Conservation (phyloP, 2,888 invertebrate genomes). For the Timandra comae region DNA sequence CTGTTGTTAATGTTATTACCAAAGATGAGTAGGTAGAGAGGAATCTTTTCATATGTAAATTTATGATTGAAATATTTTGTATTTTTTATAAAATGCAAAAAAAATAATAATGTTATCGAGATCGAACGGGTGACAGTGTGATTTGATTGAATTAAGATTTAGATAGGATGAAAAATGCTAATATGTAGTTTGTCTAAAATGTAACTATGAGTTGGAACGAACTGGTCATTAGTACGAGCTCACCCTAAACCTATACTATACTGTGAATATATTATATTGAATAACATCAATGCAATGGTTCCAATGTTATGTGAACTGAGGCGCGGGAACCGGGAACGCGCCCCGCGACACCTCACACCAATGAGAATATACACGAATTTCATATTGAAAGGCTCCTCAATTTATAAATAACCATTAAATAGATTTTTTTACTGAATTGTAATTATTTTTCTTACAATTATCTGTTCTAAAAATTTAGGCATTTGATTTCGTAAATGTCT, state of each 20-base stretch:
- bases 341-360: conserved; percentile 3
- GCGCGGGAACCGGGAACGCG: conserved; percentile 9
- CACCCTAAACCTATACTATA: no score
- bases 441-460: conserved; percentile 11
- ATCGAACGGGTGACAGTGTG: conserved; percentile 56
- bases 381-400: conserved; percentile 19
- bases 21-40: conserved; percentile 64
- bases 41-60: conserved; percentile 61
- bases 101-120: conserved; percentile 57
- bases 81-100: conserved; percentile 69
- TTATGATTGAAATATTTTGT: conserved; percentile 67
- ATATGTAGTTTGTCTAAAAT: conserved; percentile 21
- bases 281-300: no score
- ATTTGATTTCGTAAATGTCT: conserved; percentile 47
- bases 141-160: conserved; percentile 56
- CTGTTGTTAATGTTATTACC: conserved; percentile 70
- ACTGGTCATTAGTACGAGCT: conserved; percentile 9
- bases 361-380: conserved; percentile 8
- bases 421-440: conserved; percentile 17
- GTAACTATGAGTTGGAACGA: conserved; percentile 12
- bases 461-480: conserved; percentile 7
- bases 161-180: conserved; percentile 49
- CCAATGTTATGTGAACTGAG: conserved; percentile 3
- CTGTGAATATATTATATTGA: no score
- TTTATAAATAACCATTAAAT: conserved; percentile 24